phyloP scores from a whole-genome alignment of 2,888 invertebrate species.

The Eurytoma californica region DNA sequence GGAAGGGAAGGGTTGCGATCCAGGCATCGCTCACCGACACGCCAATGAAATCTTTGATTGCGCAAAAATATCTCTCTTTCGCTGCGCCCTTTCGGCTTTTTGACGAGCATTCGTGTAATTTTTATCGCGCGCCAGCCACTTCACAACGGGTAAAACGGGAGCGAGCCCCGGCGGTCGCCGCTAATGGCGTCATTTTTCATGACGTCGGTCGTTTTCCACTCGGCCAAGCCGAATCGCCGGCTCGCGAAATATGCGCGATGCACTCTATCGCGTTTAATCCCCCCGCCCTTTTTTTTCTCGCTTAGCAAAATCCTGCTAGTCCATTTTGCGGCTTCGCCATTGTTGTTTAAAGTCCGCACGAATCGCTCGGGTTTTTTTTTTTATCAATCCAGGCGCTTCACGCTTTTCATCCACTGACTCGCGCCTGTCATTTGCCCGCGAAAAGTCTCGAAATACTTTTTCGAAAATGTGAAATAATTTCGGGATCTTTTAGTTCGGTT shows the following conservation, averaged over 20 bases:
- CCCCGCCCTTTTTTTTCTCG: conserved; percentile 10
- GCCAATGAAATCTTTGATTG: conserved; percentile 26
- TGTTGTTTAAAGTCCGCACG: neutral
- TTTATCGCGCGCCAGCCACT: conserved; percentile 31
- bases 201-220: conserved; percentile 66
- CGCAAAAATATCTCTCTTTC: neutral
- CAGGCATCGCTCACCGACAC: neutral
- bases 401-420: too few species aligned
- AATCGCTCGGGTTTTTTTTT: neutral
- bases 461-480: too few species aligned
- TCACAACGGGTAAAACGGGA: neutral
- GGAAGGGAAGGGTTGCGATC: too few species aligned
- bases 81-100: neutral
- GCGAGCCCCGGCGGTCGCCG: neutral
- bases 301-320: conserved; percentile 15
- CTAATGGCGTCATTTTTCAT: conserved; percentile 59
- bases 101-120: conserved; percentile 46
- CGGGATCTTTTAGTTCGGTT: too few species aligned
- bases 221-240: conserved; percentile 52
- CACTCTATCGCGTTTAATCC: conserved; percentile 14
- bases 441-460: too few species aligned
- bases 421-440: too few species aligned
- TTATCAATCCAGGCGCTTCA: too few species aligned
- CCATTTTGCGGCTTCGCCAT: conserved; percentile 14
- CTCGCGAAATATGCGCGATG: conserved; percentile 35